These are phyloP conservation scores for Agrypnus murinus DNA, from an alignment of 2,888 invertebrate species.

Conservation along the genomic window DNA sequence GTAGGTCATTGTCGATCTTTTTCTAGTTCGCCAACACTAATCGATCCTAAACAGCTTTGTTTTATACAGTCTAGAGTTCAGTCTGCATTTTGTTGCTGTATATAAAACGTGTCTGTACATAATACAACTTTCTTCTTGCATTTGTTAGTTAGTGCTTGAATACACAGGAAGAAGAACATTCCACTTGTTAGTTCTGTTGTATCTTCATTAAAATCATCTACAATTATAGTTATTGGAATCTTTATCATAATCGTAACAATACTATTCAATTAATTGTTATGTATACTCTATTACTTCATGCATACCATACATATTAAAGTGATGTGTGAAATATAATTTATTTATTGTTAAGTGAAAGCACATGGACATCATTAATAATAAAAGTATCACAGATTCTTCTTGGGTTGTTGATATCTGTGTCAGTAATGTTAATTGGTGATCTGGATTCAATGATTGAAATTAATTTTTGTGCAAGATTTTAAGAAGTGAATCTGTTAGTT, in stretches of 20 bases:
- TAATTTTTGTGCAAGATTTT: too few relatives aligned
- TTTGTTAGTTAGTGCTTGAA: too few relatives aligned
- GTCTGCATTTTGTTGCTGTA: slow-evolving; percentile 21
- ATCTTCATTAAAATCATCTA: too few relatives aligned
- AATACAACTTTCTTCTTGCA: background rate
- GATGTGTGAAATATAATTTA: too few relatives aligned
- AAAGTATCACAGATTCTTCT: slow-evolving; percentile 21
- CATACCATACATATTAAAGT: too few relatives aligned
- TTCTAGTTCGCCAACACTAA: slow-evolving; percentile 31
- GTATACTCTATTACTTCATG: too few relatives aligned
- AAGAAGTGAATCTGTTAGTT: too few relatives aligned
- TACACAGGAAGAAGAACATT: slow-evolving; percentile 1
- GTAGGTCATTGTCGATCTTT: slow-evolving; percentile 42
- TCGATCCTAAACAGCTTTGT: slow-evolving; percentile 43
- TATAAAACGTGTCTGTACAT: background rate
- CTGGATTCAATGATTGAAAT: background rate
- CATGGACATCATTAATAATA: slow-evolving; percentile 16
- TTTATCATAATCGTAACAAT: too few relatives aligned
- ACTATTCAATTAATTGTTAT: too few relatives aligned
- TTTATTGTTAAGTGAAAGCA: slow-evolving; percentile 21
- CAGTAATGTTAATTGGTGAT: background rate
- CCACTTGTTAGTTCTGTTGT: background rate
- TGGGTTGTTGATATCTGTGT: slow-evolving; percentile 15
- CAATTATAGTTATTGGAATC: too few relatives aligned
- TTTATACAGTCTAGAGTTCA: slow-evolving; percentile 30